Evolutionary conservation across 2,888 invertebrate species (phyloP).

Genomic region (Machimus atricapillus): DNA sequence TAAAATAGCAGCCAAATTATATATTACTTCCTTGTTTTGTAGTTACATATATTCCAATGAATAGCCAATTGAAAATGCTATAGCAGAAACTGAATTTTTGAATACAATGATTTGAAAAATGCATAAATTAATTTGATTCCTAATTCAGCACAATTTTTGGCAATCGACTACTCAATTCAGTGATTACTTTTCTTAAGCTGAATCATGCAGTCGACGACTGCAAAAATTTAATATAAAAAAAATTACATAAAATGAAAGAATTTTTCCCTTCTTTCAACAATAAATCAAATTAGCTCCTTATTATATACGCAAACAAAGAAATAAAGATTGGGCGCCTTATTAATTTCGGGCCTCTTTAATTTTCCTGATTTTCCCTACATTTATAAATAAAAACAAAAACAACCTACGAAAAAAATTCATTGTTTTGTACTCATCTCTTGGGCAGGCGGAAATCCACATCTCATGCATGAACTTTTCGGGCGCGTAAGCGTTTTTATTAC

Average conservation of each 20-base stretch:
- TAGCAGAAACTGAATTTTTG: too few relatives aligned
- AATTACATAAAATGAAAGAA: too few relatives aligned
- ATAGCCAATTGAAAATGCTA: too few relatives aligned
- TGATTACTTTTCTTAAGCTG: background rate
- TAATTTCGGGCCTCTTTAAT: background rate
- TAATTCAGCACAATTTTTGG: too few relatives aligned
- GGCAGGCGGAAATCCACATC: background rate
- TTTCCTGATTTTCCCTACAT: background rate
- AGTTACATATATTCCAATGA: too few relatives aligned
- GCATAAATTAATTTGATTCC: too few relatives aligned
- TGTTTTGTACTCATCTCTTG: background rate
- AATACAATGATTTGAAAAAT: too few relatives aligned
- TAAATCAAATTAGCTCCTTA: background rate
- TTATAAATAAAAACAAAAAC: background rate
- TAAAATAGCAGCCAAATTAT: too few relatives aligned
- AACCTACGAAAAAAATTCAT: background rate
- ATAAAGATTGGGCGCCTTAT: background rate
- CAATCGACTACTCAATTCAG: background rate
- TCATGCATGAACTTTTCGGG: conserved; percentile 11
- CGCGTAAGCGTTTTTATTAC: conserved; percentile 1
- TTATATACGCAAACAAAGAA: background rate
- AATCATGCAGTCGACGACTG: background rate
- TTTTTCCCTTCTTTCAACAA: background rate
- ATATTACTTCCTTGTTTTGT: too few relatives aligned
- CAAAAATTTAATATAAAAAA: too few relatives aligned